Conservation (phyloP, 2,797 vertebrate genomes). For the Pangasius larnaudii region DNA sequence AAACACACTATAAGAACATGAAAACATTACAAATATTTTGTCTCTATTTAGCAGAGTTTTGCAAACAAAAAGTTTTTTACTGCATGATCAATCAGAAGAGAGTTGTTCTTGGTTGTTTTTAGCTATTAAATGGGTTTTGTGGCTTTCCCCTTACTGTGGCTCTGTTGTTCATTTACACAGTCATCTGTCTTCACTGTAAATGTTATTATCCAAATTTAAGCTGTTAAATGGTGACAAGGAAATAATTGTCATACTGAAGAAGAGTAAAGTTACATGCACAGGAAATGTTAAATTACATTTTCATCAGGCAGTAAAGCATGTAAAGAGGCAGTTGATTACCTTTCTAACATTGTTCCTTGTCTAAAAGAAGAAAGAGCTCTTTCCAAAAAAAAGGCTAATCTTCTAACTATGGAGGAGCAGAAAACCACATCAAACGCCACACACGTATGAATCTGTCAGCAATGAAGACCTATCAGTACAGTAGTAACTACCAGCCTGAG, state of each 20-base stretch:
- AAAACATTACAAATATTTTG: conserved; percentile 24
- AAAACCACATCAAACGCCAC: conserved; percentile 72
- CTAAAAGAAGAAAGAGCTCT: conserved; percentile 38
- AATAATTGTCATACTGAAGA: conserved; percentile 32
- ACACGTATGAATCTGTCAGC: conserved; percentile 76
- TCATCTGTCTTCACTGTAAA: conserved; percentile 24
- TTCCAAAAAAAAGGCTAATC: conserved; percentile 56
- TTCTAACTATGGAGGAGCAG: conserved; percentile 48
- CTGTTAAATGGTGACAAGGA: conserved; percentile 24
- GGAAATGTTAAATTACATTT: conserved; percentile 35
- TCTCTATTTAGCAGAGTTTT: conserved; percentile 2
- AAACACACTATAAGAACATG: conserved; percentile 24
- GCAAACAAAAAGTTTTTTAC: background rate
- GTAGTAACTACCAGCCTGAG: conserved; percentile 69
- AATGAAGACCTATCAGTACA: conserved; percentile 75
- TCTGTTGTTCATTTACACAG: conserved; percentile 15
- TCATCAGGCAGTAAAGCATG: conserved; percentile 50
- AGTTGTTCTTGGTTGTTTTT: conserved; percentile 6
- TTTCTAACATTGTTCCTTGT: conserved; percentile 53
- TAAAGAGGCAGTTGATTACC: conserved; percentile 70
- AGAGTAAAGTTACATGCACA: conserved; percentile 23
- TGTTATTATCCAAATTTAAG: background rate
- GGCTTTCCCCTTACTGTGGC: background rate
- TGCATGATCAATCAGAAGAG: background rate
- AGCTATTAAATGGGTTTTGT: conserved; percentile 2